Evolutionary conservation across 2,797 vertebrate genomes (phyloP).

Genomic region (Acropternis orthonyx): DNA sequence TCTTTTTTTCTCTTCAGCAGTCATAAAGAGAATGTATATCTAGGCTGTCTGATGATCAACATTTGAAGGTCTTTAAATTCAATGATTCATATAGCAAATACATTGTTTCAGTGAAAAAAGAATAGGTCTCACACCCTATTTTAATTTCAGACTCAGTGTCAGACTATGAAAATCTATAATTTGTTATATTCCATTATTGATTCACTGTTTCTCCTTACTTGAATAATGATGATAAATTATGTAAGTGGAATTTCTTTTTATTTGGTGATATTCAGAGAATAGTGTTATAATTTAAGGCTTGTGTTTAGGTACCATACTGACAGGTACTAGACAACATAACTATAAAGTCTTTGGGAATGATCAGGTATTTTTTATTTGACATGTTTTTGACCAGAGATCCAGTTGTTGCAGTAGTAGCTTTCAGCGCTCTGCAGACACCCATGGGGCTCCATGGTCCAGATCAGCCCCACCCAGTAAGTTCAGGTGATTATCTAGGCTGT

Average conservation of each 20-base stretch:
- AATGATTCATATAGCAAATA: background rate
- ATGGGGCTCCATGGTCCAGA: background rate
- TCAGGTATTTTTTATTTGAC: background rate
- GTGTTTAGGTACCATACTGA: background rate
- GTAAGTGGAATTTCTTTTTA: background rate
- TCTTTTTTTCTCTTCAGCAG: background rate
- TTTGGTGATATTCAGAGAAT: background rate
- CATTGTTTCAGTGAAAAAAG: background rate
- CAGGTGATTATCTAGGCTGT: background rate
- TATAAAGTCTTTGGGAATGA: background rate
- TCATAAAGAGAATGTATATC: background rate
- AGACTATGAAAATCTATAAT: background rate
- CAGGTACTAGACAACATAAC: background rate
- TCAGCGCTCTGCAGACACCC: background rate
- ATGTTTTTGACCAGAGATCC: background rate
- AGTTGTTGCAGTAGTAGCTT: background rate
- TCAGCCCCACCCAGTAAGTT: background rate
- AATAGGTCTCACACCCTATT: background rate
- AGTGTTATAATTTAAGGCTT: background rate
- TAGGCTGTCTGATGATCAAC: background rate
- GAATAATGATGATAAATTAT: background rate
- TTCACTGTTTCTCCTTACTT: background rate
- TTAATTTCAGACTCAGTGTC: background rate
- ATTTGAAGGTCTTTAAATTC: background rate
- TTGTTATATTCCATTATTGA: background rate